phyloP scores from a whole-genome alignment of 2,888 invertebrate species.

The Macrophya annulata region DNA sequence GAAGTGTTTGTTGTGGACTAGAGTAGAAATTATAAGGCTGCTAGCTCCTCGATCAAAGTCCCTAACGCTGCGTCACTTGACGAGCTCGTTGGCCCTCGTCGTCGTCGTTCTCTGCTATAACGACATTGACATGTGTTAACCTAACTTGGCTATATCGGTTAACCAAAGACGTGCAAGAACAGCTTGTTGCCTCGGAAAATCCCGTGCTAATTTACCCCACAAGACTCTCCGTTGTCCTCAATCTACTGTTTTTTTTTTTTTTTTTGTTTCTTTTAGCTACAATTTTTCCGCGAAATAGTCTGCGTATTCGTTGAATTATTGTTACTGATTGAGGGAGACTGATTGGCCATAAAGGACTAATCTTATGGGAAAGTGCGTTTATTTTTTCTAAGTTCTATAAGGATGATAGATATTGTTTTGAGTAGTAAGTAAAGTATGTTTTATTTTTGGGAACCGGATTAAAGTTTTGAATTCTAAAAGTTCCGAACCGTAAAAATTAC shows the following conservation, averaged over 20 bases:
- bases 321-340: background rate
- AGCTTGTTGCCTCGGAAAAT: background rate
- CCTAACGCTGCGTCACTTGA: slow-evolving; percentile 38
- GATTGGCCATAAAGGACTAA: background rate
- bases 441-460: too few species aligned
- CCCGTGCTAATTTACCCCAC: background rate
- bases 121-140: slow-evolving; percentile 41
- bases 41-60: slow-evolving; percentile 48
- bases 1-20: slow-evolving; percentile 47
- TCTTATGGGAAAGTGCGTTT: background rate
- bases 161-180: slow-evolving; percentile 33
- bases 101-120: slow-evolving; percentile 9
- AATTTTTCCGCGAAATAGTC: background rate
- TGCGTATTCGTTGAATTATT: background rate
- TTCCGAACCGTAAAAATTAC: too few species aligned
- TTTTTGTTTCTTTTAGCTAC: background rate
- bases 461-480: too few species aligned
- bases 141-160: slow-evolving; percentile 26
- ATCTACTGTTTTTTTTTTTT: background rate
- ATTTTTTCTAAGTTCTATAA: background rate
- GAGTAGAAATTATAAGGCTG: slow-evolving; percentile 36
- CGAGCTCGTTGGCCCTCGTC: slow-evolving; percentile 44
- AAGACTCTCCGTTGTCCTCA: background rate
- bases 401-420: background rate
- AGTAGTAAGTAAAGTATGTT: background rate